Conservation (phyloP, 2,888 invertebrate genomes). For the Metellina segmentata region DNA sequence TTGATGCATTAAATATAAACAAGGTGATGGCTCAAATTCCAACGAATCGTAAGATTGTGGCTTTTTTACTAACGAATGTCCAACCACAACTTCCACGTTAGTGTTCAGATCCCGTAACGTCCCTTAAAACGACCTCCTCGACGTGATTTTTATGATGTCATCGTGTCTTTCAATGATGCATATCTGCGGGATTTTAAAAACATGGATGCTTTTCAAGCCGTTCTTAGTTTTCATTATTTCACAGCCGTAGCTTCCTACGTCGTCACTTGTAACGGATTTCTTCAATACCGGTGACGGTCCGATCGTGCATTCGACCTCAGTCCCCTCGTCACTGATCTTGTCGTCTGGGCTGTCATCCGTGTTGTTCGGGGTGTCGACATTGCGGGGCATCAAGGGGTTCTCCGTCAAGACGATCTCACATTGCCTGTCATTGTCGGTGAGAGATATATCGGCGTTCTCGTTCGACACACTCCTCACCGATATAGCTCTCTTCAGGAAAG, state of each 20-base stretch:
- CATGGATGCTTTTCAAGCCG: constrained; percentile 34
- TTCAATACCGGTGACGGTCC: neutral
- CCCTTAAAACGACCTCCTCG: constrained; percentile 58
- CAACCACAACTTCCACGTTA: too few species aligned
- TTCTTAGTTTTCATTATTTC: constrained; percentile 22
- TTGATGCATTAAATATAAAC: too few species aligned
- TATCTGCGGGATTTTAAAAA: constrained; percentile 80
- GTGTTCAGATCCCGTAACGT: too few species aligned
- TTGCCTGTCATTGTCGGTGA: neutral
- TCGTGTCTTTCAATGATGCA: constrained; percentile 72
- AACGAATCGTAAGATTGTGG: too few species aligned
- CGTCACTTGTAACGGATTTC: neutral
- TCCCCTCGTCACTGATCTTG: neutral
- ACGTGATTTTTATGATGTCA: constrained; percentile 57
- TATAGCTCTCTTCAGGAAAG: constrained; percentile 52
- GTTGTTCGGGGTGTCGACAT: neutral
- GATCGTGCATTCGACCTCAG: neutral
- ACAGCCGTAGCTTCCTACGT: neutral
- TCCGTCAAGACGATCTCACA: constrained; percentile 3
- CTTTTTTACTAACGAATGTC: too few species aligned
- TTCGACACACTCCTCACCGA: neutral
- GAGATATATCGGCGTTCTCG: constrained; percentile 43
- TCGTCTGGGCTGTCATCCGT: neutral
- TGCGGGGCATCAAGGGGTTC: neutral
- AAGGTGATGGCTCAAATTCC: too few species aligned